A percentile compares a stretch with the other conserved stretches of the same genome.
These are phyloP conservation scores for Heterotilapia buettikoferi DNA, from an alignment of 2,113 vertebrate genomes.

Conservation along the genomic window DNA sequence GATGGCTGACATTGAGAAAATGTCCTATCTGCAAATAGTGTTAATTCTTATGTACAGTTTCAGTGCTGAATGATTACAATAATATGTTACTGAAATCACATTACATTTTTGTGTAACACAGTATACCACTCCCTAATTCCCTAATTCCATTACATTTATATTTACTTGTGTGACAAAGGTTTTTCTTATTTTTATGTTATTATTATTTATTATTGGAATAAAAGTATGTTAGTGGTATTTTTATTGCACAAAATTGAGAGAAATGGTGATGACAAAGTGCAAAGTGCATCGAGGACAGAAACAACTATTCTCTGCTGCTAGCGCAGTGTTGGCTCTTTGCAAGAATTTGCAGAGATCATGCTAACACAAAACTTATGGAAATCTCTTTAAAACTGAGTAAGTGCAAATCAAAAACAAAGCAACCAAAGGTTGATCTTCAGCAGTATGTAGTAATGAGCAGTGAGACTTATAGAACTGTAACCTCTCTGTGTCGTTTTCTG, in stretches of 20 bases:
- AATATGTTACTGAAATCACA: neutral
- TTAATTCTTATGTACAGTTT: neutral
- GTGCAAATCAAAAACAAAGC: neutral
- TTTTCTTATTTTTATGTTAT: neutral
- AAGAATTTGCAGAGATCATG: neutral
- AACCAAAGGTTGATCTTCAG: neutral
- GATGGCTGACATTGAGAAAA: constrained; percentile 21
- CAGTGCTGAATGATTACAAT: neutral
- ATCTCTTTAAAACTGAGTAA: neutral
- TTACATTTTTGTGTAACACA: neutral
- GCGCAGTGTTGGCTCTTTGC: neutral
- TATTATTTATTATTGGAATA: neutral
- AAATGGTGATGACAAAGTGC: neutral
- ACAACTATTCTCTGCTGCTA: neutral
- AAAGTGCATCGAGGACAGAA: neutral
- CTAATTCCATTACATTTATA: neutral
- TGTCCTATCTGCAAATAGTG: neutral
- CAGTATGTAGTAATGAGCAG: neutral
- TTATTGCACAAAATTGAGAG: neutral
- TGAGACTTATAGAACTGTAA: neutral
- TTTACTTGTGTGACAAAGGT: neutral
- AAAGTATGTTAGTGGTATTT: neutral
- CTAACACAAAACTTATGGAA: neutral
- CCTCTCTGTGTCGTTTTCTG: neutral
- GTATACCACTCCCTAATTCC: neutral